These are phyloP conservation scores for Acanthopagrus latus DNA, from an alignment of 2,797 vertebrate genomes.

Conservation along the genomic window DNA sequence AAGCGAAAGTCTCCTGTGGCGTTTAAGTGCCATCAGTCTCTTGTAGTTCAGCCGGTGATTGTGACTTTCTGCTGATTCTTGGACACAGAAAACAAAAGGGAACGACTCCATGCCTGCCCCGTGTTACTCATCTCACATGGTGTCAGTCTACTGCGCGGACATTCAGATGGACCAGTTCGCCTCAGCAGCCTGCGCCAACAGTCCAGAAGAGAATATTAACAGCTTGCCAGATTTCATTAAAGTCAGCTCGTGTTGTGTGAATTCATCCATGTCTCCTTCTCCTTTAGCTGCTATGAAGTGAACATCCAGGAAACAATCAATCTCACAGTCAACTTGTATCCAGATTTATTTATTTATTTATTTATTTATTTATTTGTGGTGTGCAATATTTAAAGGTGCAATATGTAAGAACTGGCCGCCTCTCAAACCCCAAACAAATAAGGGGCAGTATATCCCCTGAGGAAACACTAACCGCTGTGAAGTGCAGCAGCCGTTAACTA, in stretches of 20 bases:
- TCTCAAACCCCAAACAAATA: no score
- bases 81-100: not conserved
- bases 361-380: no score
- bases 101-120: constrained; percentile 15
- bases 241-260: not conserved
- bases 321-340: not conserved
- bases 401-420: no score
- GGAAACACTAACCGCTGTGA: no score
- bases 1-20: constrained; percentile 7
- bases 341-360: no score
- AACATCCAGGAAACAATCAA: not conserved
- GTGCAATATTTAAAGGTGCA: no score
- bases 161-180: not conserved
- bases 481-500: no score
- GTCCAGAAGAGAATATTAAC: not conserved
- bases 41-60: constrained; percentile 22
- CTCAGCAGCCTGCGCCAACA: constrained; percentile 9
- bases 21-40: not conserved
- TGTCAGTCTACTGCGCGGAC: not conserved
- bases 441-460: no score
- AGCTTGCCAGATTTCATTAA: constrained; percentile 15
- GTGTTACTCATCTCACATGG: constrained; percentile 25
- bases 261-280: not conserved
- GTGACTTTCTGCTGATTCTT: constrained; percentile 51
- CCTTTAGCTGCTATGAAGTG: not conserved